phyloP scores from a whole-genome alignment of 2,888 invertebrate species.

The Drosophila yooni region DNA sequence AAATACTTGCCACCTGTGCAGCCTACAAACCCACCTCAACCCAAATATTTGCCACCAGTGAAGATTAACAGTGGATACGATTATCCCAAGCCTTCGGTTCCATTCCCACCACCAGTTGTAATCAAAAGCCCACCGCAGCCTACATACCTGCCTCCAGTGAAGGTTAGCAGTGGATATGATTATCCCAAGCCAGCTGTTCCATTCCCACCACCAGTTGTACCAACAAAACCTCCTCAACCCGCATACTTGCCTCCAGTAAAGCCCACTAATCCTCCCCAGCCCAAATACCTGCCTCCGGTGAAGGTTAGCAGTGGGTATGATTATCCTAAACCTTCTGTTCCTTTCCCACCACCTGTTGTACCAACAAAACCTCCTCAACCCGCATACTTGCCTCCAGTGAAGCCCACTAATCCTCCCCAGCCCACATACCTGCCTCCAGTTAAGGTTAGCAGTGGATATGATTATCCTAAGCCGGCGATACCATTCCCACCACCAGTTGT shows the following conservation, averaged over 20 bases:
- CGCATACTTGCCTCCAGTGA: constrained; percentile 39
- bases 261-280: constrained; percentile 54
- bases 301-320: constrained; percentile 51
- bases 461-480: constrained; percentile 63
- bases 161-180: constrained; percentile 56
- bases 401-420: constrained; percentile 33
- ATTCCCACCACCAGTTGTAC: constrained; percentile 44
- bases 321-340: constrained; percentile 39
- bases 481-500: constrained; percentile 50
- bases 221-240: constrained; percentile 50
- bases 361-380: constrained; percentile 39
- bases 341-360: constrained; percentile 53
- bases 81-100: constrained; percentile 37
- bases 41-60: constrained; percentile 24
- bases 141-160: constrained; percentile 44
- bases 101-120: constrained; percentile 50
- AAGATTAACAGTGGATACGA: constrained; percentile 46
- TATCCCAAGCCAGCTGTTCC: constrained; percentile 67
- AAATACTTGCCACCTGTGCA: constrained; percentile 40
- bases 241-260: constrained; percentile 29
- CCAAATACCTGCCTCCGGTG: constrained; percentile 47
- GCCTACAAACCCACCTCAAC: constrained; percentile 53
- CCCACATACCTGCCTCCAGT: constrained; percentile 60
- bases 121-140: background rate
- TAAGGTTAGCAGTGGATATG: constrained; percentile 55